Percentiles rank a stretch among this genome's conserved stretches.
Conservation (phyloP, 2,888 invertebrate genomes). For the Blastobasis lacticolella region DNA sequence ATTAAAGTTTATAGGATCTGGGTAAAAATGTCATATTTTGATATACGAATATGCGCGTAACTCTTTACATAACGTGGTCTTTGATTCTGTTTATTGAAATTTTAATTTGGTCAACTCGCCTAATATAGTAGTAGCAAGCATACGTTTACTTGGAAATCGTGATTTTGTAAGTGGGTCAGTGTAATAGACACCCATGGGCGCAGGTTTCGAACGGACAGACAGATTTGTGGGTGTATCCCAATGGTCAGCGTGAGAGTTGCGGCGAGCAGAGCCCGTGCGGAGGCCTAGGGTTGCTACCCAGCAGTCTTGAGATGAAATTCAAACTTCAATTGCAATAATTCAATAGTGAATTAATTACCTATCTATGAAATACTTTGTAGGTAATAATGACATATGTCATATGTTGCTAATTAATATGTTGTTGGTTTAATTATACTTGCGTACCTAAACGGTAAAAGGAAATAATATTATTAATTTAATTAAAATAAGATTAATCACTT, state of each 20-base stretch:
- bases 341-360: too few relatives aligned
- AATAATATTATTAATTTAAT: too few relatives aligned
- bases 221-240: constrained; percentile 66
- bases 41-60: background rate
- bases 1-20: too few relatives aligned
- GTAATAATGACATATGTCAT: too few relatives aligned
- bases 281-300: constrained; percentile 21
- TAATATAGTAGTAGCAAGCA: constrained; percentile 5
- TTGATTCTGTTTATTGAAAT: background rate
- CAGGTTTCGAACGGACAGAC: constrained; percentile 32
- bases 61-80: constrained; percentile 6
- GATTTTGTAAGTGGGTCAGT: constrained; percentile 55
- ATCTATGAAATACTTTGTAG: too few relatives aligned
- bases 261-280: constrained; percentile 11
- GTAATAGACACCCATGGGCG: constrained; percentile 41
- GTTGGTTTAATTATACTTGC: too few relatives aligned
- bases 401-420: too few relatives aligned
- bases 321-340: background rate
- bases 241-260: constrained; percentile 57
- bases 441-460: too few relatives aligned
- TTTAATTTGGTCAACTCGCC: constrained; percentile 5
- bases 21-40: too few relatives aligned
- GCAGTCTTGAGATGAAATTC: background rate
- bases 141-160: constrained; percentile 20
- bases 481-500: too few relatives aligned